Percentiles rank a stretch among this genome's conserved stretches.
These are phyloP conservation scores for Julus scandinavius DNA, from an alignment of 2,888 invertebrate species.

Conservation along the genomic window DNA sequence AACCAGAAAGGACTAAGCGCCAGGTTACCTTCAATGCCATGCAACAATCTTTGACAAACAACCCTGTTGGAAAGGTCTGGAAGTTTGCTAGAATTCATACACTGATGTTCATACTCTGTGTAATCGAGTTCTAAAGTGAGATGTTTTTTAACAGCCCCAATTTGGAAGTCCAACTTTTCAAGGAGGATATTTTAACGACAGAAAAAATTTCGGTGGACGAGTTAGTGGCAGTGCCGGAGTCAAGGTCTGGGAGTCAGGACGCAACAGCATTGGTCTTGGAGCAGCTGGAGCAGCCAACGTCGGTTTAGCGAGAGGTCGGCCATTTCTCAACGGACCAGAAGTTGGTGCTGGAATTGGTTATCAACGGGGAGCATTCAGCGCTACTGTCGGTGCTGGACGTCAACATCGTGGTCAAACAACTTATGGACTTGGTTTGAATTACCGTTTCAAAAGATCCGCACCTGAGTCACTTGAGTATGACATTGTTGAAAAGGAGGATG, in stretches of 20 bases:
- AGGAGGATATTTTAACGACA: conserved; percentile 50
- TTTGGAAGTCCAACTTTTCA: conserved; percentile 50
- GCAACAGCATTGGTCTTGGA: conserved; percentile 52
- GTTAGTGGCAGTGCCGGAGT: conserved; percentile 53
- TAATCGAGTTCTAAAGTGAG: background rate
- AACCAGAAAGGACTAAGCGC: conserved; percentile 30
- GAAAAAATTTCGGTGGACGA: conserved; percentile 52
- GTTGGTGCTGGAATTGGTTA: conserved; percentile 52
- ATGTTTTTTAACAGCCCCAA: conserved; percentile 54
- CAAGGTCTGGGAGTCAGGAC: conserved; percentile 52
- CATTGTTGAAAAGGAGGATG: background rate
- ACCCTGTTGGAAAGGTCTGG: conserved; percentile 49
- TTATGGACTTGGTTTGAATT: background rate
- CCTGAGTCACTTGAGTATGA: background rate
- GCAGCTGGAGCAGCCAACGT: conserved; percentile 14
- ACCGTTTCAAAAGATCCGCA: conserved; percentile 27
- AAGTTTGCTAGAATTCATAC: background rate
- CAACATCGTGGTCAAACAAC: background rate
- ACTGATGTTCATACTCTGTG: background rate
- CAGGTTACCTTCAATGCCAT: conserved; percentile 51
- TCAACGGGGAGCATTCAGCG: conserved; percentile 50
- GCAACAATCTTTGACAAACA: conserved; percentile 43
- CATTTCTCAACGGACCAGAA: conserved; percentile 49
- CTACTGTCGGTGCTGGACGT: conserved; percentile 47
- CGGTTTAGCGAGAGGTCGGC: conserved; percentile 49